Evolutionary conservation across 2,888 invertebrate genomes (phyloP).

Genomic region (Agrochola litura): DNA sequence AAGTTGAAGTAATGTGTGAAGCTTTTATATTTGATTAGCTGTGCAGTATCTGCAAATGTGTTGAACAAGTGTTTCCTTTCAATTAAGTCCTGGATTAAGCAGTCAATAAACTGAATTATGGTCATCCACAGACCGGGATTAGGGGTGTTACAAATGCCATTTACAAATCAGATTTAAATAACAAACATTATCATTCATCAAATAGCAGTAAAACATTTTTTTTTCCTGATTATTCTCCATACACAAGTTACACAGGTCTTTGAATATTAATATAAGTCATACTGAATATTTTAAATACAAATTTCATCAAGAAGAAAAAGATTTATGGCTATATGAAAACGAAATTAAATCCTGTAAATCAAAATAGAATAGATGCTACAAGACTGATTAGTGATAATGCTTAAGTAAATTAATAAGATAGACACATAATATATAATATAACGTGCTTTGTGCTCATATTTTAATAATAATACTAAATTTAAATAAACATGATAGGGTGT

Average conservation of each 20-base stretch:
- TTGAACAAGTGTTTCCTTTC: conserved; percentile 21
- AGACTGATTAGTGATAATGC: not conserved
- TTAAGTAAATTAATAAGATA: not conserved
- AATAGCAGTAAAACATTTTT: too few relatives aligned
- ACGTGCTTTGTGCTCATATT: conserved; percentile 25
- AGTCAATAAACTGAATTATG: conserved; percentile 30
- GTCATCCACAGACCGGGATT: not conserved
- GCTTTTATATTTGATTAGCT: conserved; percentile 1
- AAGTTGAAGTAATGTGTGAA: conserved; percentile 3
- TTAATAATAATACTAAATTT: conserved; percentile 9
- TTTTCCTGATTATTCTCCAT: not conserved
- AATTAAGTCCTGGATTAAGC: not conserved
- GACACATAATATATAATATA: conserved; percentile 6
- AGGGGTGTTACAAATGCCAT: conserved; percentile 2
- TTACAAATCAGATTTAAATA: conserved; percentile 5
- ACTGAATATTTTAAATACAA: not conserved
- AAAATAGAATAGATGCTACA: not conserved
- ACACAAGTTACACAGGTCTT: not conserved
- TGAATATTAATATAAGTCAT: not conserved
- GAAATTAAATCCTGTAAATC: not conserved
- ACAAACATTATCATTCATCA: not conserved
- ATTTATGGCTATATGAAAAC: not conserved
- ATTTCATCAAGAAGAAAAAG: not conserved
- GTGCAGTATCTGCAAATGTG: conserved; percentile 7
- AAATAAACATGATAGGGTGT: conserved; percentile 23